Conservation (phyloP, 2,113 vertebrate species). For the Megaptera novaeangliae region DNA sequence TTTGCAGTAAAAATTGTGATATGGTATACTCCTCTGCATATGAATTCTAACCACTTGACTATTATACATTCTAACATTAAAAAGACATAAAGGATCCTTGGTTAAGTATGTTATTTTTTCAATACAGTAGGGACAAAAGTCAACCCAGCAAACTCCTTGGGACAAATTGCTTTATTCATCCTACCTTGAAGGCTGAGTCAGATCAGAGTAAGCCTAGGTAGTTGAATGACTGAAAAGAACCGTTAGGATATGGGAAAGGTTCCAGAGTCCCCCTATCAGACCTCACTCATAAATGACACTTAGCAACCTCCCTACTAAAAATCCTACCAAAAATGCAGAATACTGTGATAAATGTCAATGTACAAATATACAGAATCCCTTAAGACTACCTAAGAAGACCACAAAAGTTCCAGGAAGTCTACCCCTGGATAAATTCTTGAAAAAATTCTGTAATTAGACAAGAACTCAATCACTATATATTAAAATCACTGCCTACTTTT, state of each 20-base stretch:
- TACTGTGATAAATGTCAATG: neutral
- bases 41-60: constrained; percentile 15
- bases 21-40: neutral
- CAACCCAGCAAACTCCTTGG: neutral
- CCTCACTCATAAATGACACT: neutral
- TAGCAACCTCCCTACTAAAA: constrained; percentile 17
- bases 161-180: neutral
- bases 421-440: neutral
- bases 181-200: neutral
- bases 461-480: neutral
- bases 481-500: constrained; percentile 5
- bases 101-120: neutral
- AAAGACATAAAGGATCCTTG: neutral
- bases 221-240: constrained; percentile 6
- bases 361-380: neutral
- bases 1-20: neutral
- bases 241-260: neutral
- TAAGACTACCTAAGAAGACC: neutral
- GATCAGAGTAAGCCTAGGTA: neutral
- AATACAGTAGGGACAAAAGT: neutral
- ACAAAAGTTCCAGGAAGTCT: neutral
- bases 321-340: neutral
- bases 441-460: neutral
- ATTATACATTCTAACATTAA: neutral
- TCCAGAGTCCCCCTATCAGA: neutral